Conservation (phyloP, 2,113 vertebrate genomes). For the Plotosus lineatus region DNA sequence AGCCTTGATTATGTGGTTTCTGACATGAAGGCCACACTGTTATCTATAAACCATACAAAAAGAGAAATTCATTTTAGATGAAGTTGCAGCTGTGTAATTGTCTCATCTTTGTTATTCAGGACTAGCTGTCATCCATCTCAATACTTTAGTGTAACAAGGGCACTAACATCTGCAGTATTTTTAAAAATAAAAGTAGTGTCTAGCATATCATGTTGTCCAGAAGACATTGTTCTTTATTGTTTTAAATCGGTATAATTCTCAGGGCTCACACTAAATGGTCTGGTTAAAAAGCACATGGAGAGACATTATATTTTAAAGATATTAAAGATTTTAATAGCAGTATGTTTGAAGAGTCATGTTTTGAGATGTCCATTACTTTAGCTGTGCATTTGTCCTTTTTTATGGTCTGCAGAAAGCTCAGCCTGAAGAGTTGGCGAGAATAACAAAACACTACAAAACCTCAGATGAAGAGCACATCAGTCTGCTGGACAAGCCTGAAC, state of each 20-base stretch:
- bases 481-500: slow-evolving; percentile 95
- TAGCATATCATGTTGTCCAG: neutral
- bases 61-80: too few relatives aligned
- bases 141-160: neutral
- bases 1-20: neutral
- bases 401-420: slow-evolving; percentile 81
- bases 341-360: neutral
- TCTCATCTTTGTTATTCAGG: neutral
- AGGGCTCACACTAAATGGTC: neutral
- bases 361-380: slow-evolving; percentile 5
- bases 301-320: neutral
- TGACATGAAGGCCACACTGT: neutral
- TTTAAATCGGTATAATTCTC: neutral
- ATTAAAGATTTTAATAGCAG: too few relatives aligned
- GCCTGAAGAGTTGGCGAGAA: slow-evolving; percentile 87
- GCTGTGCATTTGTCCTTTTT: neutral
- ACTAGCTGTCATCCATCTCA: neutral
- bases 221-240: neutral
- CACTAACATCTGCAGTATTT: neutral
- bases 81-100: neutral
- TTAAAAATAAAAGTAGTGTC: neutral
- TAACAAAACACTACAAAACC: slow-evolving; percentile 84
- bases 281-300: neutral
- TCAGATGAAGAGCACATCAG: slow-evolving; percentile 87
- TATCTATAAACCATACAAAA: neutral